Base-by-base conservation (phyloP, 2,113 vertebrate genomes). In the Heloderma charlesbogerti region DNA sequence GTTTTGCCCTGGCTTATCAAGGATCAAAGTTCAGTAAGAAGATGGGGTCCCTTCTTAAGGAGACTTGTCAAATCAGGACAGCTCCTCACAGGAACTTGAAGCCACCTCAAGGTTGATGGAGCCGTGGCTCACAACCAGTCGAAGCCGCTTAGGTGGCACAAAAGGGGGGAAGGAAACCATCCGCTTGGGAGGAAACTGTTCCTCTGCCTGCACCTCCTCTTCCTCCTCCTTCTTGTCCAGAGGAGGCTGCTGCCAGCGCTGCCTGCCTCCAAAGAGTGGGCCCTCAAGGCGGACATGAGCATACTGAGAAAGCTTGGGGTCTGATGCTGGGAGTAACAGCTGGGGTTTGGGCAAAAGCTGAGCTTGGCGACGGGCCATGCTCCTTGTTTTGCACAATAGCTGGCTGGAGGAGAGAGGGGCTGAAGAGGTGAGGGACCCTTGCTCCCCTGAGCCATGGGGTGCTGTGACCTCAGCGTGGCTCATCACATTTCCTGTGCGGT, bases 121-220 rank as follows among this genome's bases (percentile, higher is more conserved):
- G 22, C 96, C 97, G 0, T 97, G 95, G 91, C 94, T 96, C 82
- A 97, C 96, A 37, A 97, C 97, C 25, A 97, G 95, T 34, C 97
- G 93, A 87, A 97, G 95, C 90, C 96, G 96, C 88, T 96, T 96
- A 54, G 96, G 95, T 29, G 96, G 96, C 51, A 95, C 94, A 89
- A 97, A 97, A 6, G 96, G 95, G 2, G 91, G 88, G 0, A 97
- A 97, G 84, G 96, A 88, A 0, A 96, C 90, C 45, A 95, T 93
- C 87, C 91, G 94, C 69, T 97, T 96, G 54, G 95, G 94, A 25
- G 51, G 84, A 43, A 80, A 84, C 9, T 69, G 69, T 0, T 92
- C 60, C n/a, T 86, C 86, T 22, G 20, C 84, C 45, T 75, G 71
- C 51, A 74, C 78, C 57, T 54, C 54, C 60, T 90, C 80, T 69